Conservation (phyloP, 2,888 invertebrate species). For the Adelognathus sp. region DNA sequence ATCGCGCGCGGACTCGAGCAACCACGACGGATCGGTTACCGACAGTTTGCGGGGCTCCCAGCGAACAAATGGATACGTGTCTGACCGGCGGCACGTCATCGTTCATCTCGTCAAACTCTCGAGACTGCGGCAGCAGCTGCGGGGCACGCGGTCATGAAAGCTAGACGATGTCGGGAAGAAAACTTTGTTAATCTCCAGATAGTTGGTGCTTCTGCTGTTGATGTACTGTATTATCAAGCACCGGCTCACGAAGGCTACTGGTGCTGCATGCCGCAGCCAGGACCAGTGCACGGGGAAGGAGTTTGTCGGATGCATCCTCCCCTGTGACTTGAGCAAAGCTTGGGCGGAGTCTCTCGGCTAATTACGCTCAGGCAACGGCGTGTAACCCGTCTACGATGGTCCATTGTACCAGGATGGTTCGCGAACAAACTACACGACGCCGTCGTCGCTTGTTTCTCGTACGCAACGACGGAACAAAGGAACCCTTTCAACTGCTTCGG, state of each 20-base stretch:
- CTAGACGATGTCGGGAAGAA: slow-evolving; percentile 19
- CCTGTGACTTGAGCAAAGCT: slow-evolving; percentile 27
- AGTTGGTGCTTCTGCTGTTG: slow-evolving; percentile 40
- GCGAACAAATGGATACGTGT: not conserved
- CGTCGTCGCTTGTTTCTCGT: slow-evolving; percentile 4
- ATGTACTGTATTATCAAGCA: slow-evolving; percentile 20
- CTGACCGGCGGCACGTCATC: slow-evolving; percentile 30
- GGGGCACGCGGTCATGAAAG: not conserved
- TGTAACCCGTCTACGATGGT: slow-evolving; percentile 32
- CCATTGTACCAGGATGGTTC: slow-evolving; percentile 24
- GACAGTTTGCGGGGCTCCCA: not conserved
- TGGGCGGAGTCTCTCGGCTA: slow-evolving; percentile 48
- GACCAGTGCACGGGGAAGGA: not conserved
- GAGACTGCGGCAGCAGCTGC: not conserved
- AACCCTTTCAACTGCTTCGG: slow-evolving; percentile 23
- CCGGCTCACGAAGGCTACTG: too few species aligned
- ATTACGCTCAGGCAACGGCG: slow-evolving; percentile 54
- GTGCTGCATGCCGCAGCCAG: slow-evolving; percentile 24
- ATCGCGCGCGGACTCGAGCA: too few species aligned
- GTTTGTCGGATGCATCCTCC: slow-evolving; percentile 34
- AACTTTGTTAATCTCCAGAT: slow-evolving; percentile 60
- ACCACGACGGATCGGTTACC: not conserved
- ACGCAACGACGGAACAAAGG: slow-evolving; percentile 34
- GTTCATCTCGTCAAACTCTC: slow-evolving; percentile 39
- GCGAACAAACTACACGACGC: slow-evolving; percentile 26